Base-by-base conservation (phyloP, 64 coral and sea anemone genomes). In the Montipora capricornis region DNA sequence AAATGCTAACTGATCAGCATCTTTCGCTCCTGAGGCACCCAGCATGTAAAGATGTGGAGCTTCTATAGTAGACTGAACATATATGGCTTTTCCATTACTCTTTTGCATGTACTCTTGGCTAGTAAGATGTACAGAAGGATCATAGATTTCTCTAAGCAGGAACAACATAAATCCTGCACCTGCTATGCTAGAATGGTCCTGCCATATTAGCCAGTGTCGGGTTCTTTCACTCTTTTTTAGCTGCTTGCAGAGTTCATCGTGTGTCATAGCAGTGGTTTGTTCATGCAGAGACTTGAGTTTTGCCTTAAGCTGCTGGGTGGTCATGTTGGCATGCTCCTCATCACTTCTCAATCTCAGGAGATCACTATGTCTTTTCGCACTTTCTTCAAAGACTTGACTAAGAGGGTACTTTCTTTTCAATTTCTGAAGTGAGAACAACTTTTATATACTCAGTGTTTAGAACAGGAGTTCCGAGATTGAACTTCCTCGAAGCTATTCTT, bases 11-110 rank as follows among this genome's bases (percentile, higher is more conserved):
- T 91, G 87, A 24, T 82, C 78, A 68, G 60, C 10, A 67, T 91
- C 89, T 24, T 73, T 44, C 5, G 2, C 48, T 17, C 59, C 22
- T 15, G 22, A 37, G 37, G 37, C 37, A 50, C 89, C 89, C 22
- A 91, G 24, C 12, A 78, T 58, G 59, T 69, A 82, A 3, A 81
- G 64, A 2, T 71, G 59, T 11, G 89, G 89, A 6, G n/a, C 44
- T 48, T 91, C 78, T 6, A 91, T 74, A 20, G 15, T 47, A 37
- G 78, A 50, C 50, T 91, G 89, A 4, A 91, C 61, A 19, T 91
- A 66, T 20, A 60, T 8, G 37, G 37, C 37, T 60, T 62, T 78
- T 6, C 26, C 26, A 3, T 44, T 37, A 70, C 49, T 1, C 16
- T 82, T 91, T 48, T 26, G 78, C 20, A 29, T 52, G 5, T 50